Evolutionary conservation across 2,888 invertebrate species (phyloP), one percentile per base, ranked within the genome.

Genomic region (Chelonus formosanus): DNA sequence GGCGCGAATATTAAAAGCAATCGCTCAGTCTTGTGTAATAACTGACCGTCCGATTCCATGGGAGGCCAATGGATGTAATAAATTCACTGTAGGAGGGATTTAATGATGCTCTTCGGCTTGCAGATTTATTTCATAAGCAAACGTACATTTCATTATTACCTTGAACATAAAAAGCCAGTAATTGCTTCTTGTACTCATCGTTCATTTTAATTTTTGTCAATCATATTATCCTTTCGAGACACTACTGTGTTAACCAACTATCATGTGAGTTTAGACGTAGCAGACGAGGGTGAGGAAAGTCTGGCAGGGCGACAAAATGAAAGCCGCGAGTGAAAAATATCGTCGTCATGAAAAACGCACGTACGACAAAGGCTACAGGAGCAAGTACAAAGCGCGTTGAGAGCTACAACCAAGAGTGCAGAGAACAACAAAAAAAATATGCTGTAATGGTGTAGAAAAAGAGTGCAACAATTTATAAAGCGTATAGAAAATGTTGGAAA

Each of bases 1-100:
- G 79, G 77, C 69, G 77, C 77, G 76, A 78, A 79, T 80, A 80
- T 80, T 80, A 80, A 79, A 80, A 79, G 79, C 80, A 75, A 80
- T 80, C 79, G 79, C 77, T 80, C 80, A 80, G 78, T 73, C 72
- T 67, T 70, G 72, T 70, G 75, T 76, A 78, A 78, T 80, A 80
- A 78, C 79, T 79, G 78, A 77, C 79, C 80, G 71, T 69, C 71
- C 71, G 75, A 74, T 78, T 75, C 59, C 50, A 47, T 44, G 45
- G 47, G 56, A 55, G 43, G 59, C 62, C 66, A 67, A 67, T 70
- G 67, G 70, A 71, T 72, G 66, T 68, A 71, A 73, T 72, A 73
- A 73, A 74, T 72, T 68, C 58, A 34, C 64, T 40, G 47, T 48
- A 48, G 53, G 64, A 45, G 44, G 43, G 48, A 58, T 62, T 70